A percentile compares a stretch with the other conserved stretches of the same genome.
Conservation (phyloP, 2,888 invertebrate genomes). For the Frankliniella intonsa region DNA sequence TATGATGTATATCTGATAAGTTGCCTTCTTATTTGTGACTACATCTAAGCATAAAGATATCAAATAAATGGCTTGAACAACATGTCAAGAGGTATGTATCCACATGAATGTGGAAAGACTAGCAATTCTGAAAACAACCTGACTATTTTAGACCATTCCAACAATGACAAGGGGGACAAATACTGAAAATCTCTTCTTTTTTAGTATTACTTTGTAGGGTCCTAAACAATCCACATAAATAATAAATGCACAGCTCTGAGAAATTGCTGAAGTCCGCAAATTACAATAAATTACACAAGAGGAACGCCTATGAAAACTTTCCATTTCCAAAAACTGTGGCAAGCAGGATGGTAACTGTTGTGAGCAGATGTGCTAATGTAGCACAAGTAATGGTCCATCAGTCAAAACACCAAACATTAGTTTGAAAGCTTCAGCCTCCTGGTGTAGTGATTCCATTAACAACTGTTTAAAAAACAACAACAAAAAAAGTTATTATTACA, state of each 20-base stretch:
- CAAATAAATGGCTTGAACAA: not conserved
- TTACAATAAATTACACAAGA: not conserved
- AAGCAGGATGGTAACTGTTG: conserved; percentile 7
- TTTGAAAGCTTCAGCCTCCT: not conserved
- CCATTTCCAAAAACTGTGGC: not conserved
- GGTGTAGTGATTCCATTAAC: not conserved
- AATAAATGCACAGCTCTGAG: not conserved
- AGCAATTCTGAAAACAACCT: not conserved
- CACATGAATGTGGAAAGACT: not conserved
- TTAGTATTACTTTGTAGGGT: not conserved
- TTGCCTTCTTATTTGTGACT: not conserved
- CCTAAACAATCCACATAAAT: too few relatives aligned
- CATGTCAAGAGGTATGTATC: not conserved
- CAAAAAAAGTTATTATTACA: not conserved
- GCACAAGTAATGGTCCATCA: conserved; percentile 3
- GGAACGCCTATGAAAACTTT: too few relatives aligned
- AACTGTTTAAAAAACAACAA: not conserved
- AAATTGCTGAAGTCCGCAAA: not conserved
- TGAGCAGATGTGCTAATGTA: not conserved
- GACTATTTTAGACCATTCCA: too few relatives aligned
- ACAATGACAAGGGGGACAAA: too few relatives aligned
- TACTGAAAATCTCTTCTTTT: not conserved
- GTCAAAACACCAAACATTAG: not conserved
- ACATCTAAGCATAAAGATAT: not conserved
- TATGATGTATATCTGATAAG: too few relatives aligned